A percentile compares a stretch with the other conserved stretches of the same genome.
Evolutionary conservation across 2,888 invertebrate genomes (phyloP).

Genomic region (Cyaniris semiargus): DNA sequence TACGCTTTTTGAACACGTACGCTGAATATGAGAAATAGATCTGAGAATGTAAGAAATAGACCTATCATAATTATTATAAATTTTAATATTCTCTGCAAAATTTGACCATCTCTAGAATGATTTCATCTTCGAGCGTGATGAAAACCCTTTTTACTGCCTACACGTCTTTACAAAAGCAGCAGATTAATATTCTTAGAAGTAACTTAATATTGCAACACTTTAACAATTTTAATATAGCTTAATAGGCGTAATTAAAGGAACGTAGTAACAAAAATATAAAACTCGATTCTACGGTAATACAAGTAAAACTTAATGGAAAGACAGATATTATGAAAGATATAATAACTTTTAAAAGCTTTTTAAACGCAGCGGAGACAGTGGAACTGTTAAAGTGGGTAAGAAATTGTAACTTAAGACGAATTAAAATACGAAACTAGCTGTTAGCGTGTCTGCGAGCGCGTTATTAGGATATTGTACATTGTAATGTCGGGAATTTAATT

Average conservation of each 20-base stretch:
- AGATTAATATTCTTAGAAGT: neutral
- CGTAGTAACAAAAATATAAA: neutral
- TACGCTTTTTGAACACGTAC: too few relatives aligned
- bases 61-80: too few relatives aligned
- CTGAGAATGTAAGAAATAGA: too few relatives aligned
- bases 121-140: too few relatives aligned
- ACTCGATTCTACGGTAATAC: neutral
- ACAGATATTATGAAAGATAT: conserved; percentile 31
- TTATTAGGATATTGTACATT: neutral
- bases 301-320: conserved; percentile 28
- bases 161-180: too few relatives aligned
- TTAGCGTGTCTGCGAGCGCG: neutral
- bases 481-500: neutral
- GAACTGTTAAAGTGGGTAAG: conserved; percentile 24
- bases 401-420: conserved; percentile 30
- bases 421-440: conserved; percentile 22
- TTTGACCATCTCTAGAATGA: too few relatives aligned
- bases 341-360: conserved; percentile 32
- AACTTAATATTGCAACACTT: neutral
- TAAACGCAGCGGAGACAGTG: conserved; percentile 28
- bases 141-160: too few relatives aligned
- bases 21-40: too few relatives aligned
- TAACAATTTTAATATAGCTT: too few relatives aligned
- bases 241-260: neutral
- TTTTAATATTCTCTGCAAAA: too few relatives aligned